Evolutionary conservation across 1,140 invertebrate species (phyloP).

Genomic region (Drosophila quadrilineata): DNA sequence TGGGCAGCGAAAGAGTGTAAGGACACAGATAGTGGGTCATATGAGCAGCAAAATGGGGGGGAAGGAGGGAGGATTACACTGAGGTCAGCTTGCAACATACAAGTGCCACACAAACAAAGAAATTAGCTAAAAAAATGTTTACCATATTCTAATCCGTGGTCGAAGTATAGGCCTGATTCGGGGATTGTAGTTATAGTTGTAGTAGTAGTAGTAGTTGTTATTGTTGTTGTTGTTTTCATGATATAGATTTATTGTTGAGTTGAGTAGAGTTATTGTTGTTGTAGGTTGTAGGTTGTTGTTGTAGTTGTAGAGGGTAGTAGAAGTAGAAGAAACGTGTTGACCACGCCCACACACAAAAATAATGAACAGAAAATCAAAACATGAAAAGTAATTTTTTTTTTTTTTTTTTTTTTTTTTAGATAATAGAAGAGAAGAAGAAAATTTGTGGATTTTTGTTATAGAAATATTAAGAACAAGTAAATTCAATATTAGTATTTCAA

Average conservation of each 20-base stretch:
- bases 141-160: slow-evolving; percentile 95
- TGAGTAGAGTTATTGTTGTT: slow-evolving; percentile 15
- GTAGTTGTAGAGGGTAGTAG: slow-evolving; percentile 37
- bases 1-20: too few relatives aligned
- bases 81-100: slow-evolving; percentile 52
- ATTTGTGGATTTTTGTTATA: background rate
- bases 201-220: slow-evolving; percentile 37
- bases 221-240: background rate
- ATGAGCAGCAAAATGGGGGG: background rate
- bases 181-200: slow-evolving; percentile 20
- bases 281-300: slow-evolving; percentile 20
- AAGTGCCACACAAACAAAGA: slow-evolving; percentile 66
- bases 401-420: too few relatives aligned
- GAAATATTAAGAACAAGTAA: too few relatives aligned
- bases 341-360: slow-evolving; percentile 59
- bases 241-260: too few relatives aligned
- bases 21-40: background rate
- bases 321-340: slow-evolving; percentile 25
- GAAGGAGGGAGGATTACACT: slow-evolving; percentile 33
- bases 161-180: slow-evolving; percentile 88
- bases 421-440: slow-evolving; percentile 1
- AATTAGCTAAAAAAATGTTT: slow-evolving; percentile 83
- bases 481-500: too few relatives aligned
- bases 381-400: too few relatives aligned
- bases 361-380: slow-evolving; percentile 16